phyloP scores from a whole-genome alignment of 2,113 vertebrate genomes.

The Trematomus loennbergii region DNA sequence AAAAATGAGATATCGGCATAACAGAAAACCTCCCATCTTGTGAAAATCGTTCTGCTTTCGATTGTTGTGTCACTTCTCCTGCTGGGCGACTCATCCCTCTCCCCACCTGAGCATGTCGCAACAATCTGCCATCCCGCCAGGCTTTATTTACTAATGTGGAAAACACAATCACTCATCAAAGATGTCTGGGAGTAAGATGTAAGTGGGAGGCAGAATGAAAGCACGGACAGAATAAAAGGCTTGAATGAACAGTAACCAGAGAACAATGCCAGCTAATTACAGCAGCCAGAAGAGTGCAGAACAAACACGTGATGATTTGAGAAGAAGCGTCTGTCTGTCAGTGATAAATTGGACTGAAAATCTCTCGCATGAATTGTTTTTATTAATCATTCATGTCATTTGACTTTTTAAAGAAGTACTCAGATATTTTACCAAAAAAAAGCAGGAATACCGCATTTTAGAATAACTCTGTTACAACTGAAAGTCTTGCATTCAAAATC shows the following conservation, averaged over 20 bases:
- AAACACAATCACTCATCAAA: conserved; percentile 78
- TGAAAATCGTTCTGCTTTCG: conserved; percentile 10
- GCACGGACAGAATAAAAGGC: conserved; percentile 66
- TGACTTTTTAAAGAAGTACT: background rate
- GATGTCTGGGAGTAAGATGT: conserved; percentile 61
- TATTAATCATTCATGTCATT: conserved; percentile 43
- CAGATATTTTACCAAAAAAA: no score
- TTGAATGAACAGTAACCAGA: conserved; percentile 46
- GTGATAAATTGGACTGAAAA: conserved; percentile 55
- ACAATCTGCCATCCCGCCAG: conserved; percentile 61
- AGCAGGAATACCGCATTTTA: no score
- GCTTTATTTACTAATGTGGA: conserved; percentile 68
- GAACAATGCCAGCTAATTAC: conserved; percentile 73
- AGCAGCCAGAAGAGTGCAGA: conserved; percentile 44
- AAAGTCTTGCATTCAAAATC: no score
- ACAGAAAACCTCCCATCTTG: conserved; percentile 3
- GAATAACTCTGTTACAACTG: no score
- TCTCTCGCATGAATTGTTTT: conserved; percentile 30
- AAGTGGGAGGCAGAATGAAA: conserved; percentile 69
- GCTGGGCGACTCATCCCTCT: conserved; percentile 44
- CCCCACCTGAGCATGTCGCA: conserved; percentile 54
- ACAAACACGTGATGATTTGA: conserved; percentile 60
- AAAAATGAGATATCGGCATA: conserved; percentile 18
- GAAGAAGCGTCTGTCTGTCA: conserved; percentile 52
- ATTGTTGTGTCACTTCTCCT: conserved; percentile 31